These are phyloP conservation scores for Coenobita brevimanus DNA, from an alignment of 1,140 invertebrate genomes.

Conservation along the genomic window DNA sequence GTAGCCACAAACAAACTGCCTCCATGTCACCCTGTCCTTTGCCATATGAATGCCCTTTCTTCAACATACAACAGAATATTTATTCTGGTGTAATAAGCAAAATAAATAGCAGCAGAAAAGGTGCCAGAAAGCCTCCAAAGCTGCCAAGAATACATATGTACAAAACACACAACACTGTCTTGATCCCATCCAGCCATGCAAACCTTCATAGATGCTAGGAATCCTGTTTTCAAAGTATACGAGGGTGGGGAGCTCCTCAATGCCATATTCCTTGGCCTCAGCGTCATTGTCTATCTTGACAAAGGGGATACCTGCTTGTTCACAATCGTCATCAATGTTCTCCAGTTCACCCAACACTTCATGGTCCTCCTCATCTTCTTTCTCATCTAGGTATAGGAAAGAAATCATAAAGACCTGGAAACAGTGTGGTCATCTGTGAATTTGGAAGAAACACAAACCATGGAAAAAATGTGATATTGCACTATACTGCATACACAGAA, in stretches of 20 bases:
- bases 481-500: no score
- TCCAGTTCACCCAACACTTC: constrained; percentile 90
- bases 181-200: neutral
- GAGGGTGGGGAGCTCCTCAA: constrained; percentile 89
- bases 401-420: no score
- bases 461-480: no score
- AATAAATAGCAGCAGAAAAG: neutral
- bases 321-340: constrained; percentile 93
- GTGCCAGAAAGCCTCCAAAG: no score
- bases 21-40: no score
- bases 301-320: constrained; percentile 92
- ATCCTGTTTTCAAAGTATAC: constrained; percentile 95
- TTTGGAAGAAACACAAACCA: no score
- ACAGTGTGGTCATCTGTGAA: no score
- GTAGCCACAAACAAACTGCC: no score
- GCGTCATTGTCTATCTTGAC: constrained; percentile 88
- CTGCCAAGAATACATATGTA: no score
- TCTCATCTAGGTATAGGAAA: constrained; percentile 80
- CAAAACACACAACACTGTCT: no score
- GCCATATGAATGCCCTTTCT: no score
- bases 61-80: neutral
- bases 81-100: no score
- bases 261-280: constrained; percentile 92
- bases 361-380: constrained; percentile 91
- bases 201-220: constrained; percentile 89